Conservation (phyloP, 2,797 vertebrate species). For the Acanthopagrus latus region DNA sequence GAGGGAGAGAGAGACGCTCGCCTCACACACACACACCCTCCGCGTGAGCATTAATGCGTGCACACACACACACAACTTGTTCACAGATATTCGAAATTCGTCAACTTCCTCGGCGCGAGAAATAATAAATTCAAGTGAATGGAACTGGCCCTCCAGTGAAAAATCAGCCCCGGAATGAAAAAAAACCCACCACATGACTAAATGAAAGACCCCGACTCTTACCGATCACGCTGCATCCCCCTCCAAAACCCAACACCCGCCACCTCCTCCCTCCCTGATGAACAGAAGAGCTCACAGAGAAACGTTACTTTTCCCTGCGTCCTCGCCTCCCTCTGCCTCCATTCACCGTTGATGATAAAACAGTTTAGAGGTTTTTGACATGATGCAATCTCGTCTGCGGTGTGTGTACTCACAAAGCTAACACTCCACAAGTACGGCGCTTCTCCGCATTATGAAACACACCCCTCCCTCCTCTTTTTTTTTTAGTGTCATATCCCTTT, state of each 20-base stretch:
- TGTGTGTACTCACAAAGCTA: conserved; percentile 15
- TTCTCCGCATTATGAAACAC: conserved; percentile 31
- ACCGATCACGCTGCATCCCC: conserved; percentile 42
- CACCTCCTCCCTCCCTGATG: conserved; percentile 34
- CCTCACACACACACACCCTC: conserved; percentile 28
- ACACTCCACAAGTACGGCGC: conserved; percentile 27
- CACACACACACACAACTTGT: conserved; percentile 49
- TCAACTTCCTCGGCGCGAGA: conserved; percentile 72
- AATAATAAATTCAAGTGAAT: conserved; percentile 79
- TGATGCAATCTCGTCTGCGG: conserved; percentile 27
- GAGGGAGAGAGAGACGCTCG: conserved; percentile 10
- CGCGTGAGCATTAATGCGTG: conserved; percentile 24
- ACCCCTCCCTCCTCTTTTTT: conserved; percentile 1
- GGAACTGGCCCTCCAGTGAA: conserved; percentile 71
- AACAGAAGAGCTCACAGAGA: conserved; percentile 52
- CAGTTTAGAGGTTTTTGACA: conserved; percentile 33
- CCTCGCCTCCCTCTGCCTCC: conserved; percentile 8
- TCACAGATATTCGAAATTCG: conserved; percentile 74
- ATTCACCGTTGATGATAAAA: conserved; percentile 37
- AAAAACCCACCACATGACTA: conserved; percentile 68
- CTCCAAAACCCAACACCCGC: conserved; percentile 22
- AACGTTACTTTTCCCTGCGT: conserved; percentile 42
- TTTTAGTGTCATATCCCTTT: conserved; percentile 43
- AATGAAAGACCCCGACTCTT: conserved; percentile 68
- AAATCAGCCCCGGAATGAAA: conserved; percentile 64